These are phyloP conservation scores for Chironomus tentans DNA, from an alignment of 2,888 invertebrate genomes.

Conservation along the genomic window DNA sequence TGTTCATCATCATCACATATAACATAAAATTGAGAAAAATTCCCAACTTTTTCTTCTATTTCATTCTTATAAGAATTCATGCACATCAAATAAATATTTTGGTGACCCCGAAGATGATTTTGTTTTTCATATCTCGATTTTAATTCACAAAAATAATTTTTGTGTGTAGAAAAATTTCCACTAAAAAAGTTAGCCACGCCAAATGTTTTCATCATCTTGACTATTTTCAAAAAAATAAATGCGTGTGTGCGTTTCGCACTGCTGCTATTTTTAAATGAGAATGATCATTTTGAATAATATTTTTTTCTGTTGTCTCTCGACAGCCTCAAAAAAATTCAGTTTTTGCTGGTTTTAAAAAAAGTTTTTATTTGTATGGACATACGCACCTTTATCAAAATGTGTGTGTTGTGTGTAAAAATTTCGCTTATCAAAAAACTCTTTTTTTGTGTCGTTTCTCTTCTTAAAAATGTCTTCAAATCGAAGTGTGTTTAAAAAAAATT, in stretches of 20 bases:
- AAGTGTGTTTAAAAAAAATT: not conserved
- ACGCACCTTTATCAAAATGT: slow-evolving; percentile 24
- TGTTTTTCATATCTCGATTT: not conserved
- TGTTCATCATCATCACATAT: too few relatives aligned
- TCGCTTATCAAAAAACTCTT: slow-evolving; percentile 14
- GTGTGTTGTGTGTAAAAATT: slow-evolving; percentile 14
- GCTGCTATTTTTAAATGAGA: slow-evolving; percentile 19
- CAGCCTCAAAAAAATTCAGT: not conserved
- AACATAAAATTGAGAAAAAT: not conserved
- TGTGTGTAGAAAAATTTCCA: not conserved
- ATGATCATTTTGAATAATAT: not conserved
- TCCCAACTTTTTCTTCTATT: not conserved
- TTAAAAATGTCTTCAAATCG: slow-evolving; percentile 1
- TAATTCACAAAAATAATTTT: not conserved
- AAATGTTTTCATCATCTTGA: not conserved
- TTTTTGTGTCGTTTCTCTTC: too few relatives aligned
- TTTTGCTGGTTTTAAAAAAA: not conserved
- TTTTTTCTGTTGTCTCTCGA: not conserved
- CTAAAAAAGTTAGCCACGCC: not conserved
- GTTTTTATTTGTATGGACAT: not conserved
- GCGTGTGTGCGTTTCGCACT: slow-evolving; percentile 24
- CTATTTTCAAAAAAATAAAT: not conserved
- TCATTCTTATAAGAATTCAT: not conserved
- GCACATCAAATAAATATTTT: not conserved
- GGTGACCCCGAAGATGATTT: not conserved